phyloP scores from a whole-genome alignment of 2,113 vertebrate genomes.

The Hippocampus zosterae region DNA sequence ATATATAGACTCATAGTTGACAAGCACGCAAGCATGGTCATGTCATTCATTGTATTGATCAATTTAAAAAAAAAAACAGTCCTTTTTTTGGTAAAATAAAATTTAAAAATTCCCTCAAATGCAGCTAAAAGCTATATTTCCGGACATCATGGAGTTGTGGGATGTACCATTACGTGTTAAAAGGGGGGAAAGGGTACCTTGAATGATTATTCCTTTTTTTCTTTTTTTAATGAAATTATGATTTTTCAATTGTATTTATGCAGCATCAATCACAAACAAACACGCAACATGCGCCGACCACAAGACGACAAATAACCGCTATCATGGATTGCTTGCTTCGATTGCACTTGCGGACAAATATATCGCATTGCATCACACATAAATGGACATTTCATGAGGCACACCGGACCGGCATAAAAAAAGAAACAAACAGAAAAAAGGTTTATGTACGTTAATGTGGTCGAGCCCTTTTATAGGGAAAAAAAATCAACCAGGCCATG shows the following conservation, averaged over 20 bases:
- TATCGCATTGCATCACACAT: background rate
- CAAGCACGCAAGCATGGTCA: conserved; percentile 56
- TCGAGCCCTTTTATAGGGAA: background rate
- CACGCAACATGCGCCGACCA: background rate
- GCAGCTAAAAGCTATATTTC: too few relatives aligned
- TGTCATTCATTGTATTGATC: too few relatives aligned
- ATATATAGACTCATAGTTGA: conserved; percentile 51
- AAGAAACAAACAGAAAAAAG: too few relatives aligned
- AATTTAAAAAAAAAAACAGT: too few relatives aligned
- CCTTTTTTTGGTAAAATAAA: background rate
- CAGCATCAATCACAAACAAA: background rate
- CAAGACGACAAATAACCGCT: background rate
- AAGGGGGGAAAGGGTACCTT: background rate
- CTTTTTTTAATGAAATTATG: background rate
- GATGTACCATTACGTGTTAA: background rate
- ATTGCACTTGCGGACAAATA: conserved; percentile 6
- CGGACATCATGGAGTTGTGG: background rate
- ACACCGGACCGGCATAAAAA: background rate
- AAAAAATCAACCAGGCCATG: background rate
- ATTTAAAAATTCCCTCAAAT: background rate
- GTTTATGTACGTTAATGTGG: background rate
- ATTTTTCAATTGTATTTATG: background rate
- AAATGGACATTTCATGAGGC: background rate
- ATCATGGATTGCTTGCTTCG: background rate
- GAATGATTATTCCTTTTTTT: background rate